Base-by-base conservation (phyloP, 2,797 vertebrate genomes). In the Craterocephalus amniculus region DNA sequence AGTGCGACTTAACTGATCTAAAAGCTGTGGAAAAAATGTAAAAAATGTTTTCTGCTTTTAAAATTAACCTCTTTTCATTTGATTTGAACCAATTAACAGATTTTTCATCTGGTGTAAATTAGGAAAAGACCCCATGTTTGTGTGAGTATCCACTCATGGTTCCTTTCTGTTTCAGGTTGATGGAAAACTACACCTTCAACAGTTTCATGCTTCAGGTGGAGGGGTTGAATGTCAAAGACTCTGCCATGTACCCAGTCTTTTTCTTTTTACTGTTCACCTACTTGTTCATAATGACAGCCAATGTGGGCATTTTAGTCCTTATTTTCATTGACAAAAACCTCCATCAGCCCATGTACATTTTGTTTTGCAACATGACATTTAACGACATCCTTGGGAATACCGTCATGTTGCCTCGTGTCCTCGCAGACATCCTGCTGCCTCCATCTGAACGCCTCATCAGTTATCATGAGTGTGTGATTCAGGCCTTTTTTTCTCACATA, bases 401-500 rank as follows among this genome's bases (percentile, higher is more conserved):
- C 82, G 92, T 63, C 88, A 72, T 93, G 0, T 31, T 95, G 52
- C 90, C 92, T 0, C 89, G 92, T 2, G 78, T 95, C 64, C 75
- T 96, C 61, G 58, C 69, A 0, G 91, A 96, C 26, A 72, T 95
- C 26, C 78, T 95, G 84, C 8, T 2, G 13, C 80, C 81, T 7
- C 92, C 92, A 2, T 82, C 92, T 0, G 91, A 92, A 18, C 89
- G 89, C 14, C 80, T 90, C 62, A 95, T 95, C 0, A n/a, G 43
- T 5, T n/a, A n/a, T n/a, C n/a, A n/a, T n/a, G n/a, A n/a, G n/a
- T n/a, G n/a, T n/a, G n/a, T n/a, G n/a, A n/a, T 48, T 20, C 43
- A 48, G 43, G 95, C 95, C 78, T 95, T 95, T 74, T 83, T 91
- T 27, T 81, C 90, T 18, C 94, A 95, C 0, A 88, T 93, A 31